Percentiles rank a stretch among this genome's conserved stretches.
phyloP scores from a whole-genome alignment of 2,113 vertebrate species.

The Malurus melanocephalus region DNA sequence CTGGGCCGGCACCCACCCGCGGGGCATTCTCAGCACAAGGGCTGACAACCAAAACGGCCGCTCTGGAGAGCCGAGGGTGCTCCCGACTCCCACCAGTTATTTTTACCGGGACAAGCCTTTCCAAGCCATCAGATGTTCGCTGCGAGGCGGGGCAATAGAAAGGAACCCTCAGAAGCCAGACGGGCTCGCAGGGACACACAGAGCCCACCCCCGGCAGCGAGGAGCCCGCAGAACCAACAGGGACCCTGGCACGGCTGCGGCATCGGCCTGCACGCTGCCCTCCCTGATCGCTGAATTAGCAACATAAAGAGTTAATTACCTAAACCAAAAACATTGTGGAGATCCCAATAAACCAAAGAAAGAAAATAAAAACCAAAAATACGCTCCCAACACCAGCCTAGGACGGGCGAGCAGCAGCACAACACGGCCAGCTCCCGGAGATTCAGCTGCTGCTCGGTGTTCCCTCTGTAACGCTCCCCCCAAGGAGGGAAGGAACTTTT shows the following conservation, averaged over 20 bases:
- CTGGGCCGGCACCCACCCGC: not conserved
- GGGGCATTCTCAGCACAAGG: not conserved
- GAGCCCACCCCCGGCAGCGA: fast-evolving
- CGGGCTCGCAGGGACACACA: not conserved
- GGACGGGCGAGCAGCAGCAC: not conserved
- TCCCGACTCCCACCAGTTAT: not conserved
- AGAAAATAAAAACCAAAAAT: not conserved
- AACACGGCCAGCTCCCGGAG: no score
- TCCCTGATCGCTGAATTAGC: fast-evolving
- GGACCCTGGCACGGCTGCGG: not conserved
- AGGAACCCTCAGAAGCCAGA: fast-evolving
- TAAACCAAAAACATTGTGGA: not conserved
- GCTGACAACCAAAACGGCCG: not conserved
- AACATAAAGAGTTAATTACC: not conserved
- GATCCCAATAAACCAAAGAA: not conserved
- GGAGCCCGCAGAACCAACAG: not conserved
- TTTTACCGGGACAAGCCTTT: not conserved
- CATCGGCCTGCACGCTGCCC: not conserved
- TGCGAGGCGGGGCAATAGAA: not conserved
- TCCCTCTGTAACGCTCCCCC: not conserved
- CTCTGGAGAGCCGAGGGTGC: fast-evolving
- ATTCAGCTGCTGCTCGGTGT: not conserved
- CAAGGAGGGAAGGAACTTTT: not conserved
- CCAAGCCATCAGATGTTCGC: not conserved
- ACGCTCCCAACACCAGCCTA: not conserved